phyloP scores from a whole-genome alignment of 2,888 invertebrate species.

The Anthoptus insignis region DNA sequence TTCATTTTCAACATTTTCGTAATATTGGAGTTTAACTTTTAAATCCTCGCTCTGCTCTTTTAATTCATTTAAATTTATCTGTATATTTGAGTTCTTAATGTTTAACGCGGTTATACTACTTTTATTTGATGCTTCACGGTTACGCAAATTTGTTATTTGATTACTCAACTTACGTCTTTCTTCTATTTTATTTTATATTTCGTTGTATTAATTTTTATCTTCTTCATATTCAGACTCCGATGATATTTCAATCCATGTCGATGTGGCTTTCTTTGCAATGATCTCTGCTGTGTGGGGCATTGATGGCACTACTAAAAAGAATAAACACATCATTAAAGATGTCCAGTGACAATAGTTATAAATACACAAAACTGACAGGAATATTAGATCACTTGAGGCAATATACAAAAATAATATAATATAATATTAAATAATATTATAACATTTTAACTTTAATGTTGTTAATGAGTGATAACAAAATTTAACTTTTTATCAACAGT shows the following conservation, averaged over 20 bases:
- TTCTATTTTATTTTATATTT: constrained; percentile 61
- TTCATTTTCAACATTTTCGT: constrained; percentile 60
- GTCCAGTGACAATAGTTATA: too few species aligned
- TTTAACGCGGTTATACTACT: constrained; percentile 57
- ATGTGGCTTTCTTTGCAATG: constrained; percentile 64
- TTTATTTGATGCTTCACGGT: constrained; percentile 50
- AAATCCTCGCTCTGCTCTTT: constrained; percentile 65
- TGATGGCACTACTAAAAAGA: constrained; percentile 71
- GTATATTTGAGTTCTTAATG: constrained; percentile 58
- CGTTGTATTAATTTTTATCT: constrained; percentile 60
- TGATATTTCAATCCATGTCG: constrained; percentile 80
- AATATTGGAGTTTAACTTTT: constrained; percentile 59
- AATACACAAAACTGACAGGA: too few species aligned
- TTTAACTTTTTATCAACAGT: too few species aligned
- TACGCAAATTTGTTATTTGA: constrained; percentile 56
- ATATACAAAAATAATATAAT: too few species aligned
- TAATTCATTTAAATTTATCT: constrained; percentile 54
- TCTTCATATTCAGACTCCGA: constrained; percentile 74
- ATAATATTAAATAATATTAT: too few species aligned
- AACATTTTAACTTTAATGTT: too few species aligned
- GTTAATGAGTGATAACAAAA: too few species aligned
- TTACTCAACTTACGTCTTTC: constrained; percentile 61
- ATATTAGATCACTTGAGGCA: too few species aligned
- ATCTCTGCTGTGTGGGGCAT: constrained; percentile 73
- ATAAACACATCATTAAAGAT: too few species aligned